Evolutionary conservation across 2,113 vertebrate genomes (phyloP).

Genomic region (Anthoscopus minutus): DNA sequence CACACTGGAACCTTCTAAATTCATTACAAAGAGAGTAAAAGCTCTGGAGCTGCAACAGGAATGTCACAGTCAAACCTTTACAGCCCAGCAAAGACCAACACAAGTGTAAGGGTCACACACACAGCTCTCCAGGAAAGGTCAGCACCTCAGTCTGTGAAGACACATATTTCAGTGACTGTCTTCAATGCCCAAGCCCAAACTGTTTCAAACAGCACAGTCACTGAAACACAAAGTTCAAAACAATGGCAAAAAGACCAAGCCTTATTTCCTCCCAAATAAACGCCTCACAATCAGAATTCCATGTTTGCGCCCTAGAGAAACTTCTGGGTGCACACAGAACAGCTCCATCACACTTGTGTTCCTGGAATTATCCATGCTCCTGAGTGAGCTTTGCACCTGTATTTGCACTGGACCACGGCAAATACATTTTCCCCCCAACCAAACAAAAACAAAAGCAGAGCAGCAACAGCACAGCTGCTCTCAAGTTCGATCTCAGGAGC

Average conservation of each 20-base stretch:
- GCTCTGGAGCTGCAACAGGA: not conserved
- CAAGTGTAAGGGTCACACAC: accelerated
- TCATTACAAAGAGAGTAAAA: not conserved
- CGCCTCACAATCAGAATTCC: accelerated
- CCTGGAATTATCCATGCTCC: not conserved
- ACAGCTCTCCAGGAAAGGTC: not conserved
- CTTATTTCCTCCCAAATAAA: not conserved
- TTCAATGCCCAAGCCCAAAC: not conserved
- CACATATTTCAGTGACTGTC: accelerated
- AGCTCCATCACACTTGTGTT: not conserved
- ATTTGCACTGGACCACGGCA: not conserved
- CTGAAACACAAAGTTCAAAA: not conserved
- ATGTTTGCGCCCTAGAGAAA: not conserved
- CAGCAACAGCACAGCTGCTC: not conserved
- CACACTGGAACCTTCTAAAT: no score
- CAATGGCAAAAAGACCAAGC: accelerated
- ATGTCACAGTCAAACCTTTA: not conserved
- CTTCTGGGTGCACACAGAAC: not conserved
- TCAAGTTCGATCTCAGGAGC: not conserved
- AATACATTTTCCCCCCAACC: not conserved
- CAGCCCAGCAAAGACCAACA: not conserved
- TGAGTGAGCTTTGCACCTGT: not conserved
- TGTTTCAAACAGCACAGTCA: not conserved
- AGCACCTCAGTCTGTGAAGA: not conserved
- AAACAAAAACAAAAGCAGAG: not conserved